These are phyloP conservation scores for Patella pellucida DNA, from an alignment of 2,888 invertebrate species.

Conservation along the genomic window DNA sequence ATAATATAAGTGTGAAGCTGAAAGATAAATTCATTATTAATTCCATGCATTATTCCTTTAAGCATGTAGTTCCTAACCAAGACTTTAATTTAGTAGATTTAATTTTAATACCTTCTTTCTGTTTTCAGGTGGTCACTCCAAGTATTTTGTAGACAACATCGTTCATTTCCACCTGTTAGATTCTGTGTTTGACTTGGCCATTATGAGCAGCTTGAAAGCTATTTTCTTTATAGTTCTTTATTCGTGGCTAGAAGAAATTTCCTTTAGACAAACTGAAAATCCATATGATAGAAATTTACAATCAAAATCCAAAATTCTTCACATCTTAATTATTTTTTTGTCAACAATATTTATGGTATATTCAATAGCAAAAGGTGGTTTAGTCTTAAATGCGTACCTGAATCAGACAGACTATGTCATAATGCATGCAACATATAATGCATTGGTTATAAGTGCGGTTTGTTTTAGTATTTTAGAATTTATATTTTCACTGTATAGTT, in stretches of 20 bases:
- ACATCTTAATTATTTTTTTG: constrained; percentile 36
- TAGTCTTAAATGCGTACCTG: constrained; percentile 52
- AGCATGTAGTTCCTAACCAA: no score
- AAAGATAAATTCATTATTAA: no score
- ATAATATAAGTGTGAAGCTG: no score
- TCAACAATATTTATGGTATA: constrained; percentile 44
- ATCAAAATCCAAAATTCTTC: constrained; percentile 34
- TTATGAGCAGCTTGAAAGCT: constrained; percentile 56
- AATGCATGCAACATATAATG: constrained; percentile 63
- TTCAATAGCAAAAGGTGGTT: constrained; percentile 43
- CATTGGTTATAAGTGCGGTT: constrained; percentile 52
- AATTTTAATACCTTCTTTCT: constrained; percentile 11
- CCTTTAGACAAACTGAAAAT: constrained; percentile 45
- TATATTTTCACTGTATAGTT: constrained; percentile 46
- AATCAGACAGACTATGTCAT: constrained; percentile 41
- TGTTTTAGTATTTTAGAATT: constrained; percentile 54
- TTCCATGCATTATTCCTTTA: no score
- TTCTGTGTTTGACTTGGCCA: constrained; percentile 66
- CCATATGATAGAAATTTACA: constrained; percentile 39
- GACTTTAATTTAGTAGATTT: no score
- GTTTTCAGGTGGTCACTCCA: constrained; percentile 59
- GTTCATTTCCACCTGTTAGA: constrained; percentile 51
- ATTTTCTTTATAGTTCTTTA: constrained; percentile 47
- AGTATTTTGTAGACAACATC: constrained; percentile 66
- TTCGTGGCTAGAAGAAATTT: constrained; percentile 48